Evolutionary conservation across 2,888 invertebrate species (phyloP).

Genomic region (Laothoe populi): DNA sequence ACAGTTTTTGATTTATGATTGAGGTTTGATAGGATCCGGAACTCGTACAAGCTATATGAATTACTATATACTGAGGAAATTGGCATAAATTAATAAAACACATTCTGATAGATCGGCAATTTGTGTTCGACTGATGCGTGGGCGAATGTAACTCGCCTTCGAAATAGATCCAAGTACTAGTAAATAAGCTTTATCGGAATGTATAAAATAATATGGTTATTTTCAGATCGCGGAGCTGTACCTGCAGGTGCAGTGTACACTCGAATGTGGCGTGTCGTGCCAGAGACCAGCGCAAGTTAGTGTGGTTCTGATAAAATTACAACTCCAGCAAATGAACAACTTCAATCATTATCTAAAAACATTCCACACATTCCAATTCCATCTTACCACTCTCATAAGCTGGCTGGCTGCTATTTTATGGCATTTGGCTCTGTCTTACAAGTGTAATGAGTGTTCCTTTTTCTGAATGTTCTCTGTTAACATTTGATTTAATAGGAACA

Average conservation of each 20-base stretch:
- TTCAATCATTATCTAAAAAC: not conserved
- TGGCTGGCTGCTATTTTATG: too few relatives aligned
- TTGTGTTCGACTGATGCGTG: not conserved
- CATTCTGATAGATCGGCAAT: not conserved
- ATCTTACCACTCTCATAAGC: too few relatives aligned
- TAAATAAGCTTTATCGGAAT: not conserved
- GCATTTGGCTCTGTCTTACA: too few relatives aligned
- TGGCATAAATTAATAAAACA: not conserved
- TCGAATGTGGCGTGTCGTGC: not conserved
- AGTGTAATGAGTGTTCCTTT: too few relatives aligned
- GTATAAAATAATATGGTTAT: not conserved
- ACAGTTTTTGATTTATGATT: not conserved
- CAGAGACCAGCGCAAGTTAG: constrained; percentile 15
- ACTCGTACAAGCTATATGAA: not conserved
- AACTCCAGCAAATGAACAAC: too few relatives aligned
- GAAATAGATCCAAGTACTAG: not conserved
- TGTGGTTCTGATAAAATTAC: too few relatives aligned
- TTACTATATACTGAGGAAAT: not conserved
- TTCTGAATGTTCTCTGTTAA: not conserved
- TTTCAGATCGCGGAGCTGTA: constrained; percentile 30
- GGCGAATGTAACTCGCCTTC: not conserved
- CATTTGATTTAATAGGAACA: not conserved
- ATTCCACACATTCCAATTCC: too few relatives aligned
- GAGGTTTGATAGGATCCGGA: not conserved
- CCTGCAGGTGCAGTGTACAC: constrained; percentile 1